Evolutionary conservation across 2,113 vertebrate genomes (phyloP), one percentile per base, ranked within the genome.

Genomic region (Brachirus orientalis): DNA sequence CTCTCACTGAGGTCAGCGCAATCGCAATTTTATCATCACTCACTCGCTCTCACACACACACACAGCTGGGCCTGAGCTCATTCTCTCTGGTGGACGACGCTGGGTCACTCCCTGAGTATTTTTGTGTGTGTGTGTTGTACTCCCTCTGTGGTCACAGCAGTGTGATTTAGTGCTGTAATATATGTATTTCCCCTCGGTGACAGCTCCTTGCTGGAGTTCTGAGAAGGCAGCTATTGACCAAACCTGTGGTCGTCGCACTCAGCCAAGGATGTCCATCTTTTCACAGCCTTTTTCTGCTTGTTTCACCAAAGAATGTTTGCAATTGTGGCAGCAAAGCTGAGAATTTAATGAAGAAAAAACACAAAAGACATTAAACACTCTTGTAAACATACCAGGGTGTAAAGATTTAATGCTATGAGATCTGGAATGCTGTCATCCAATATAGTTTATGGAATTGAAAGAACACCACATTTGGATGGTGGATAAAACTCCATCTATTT

Each of bases 11-110:
- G 64, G 61, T 79, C 69, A 79, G 48, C 56, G 65, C 63, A 64
- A 63, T 69, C 45, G 6, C 69, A 69, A 56, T 79, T 76, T 79
- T 79, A 71, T 85, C 75, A 78, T 62, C 77, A 54, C 57, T 35
- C 52, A 18, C 43, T 74, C 37, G n/a, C n/a, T n/a, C n/a, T n/a
- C n/a, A n/a, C n/a, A 58, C 50, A 56, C 58, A 65, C 65, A 69
- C 59, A 71, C 80, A 86, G 77, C 80, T 86, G 80, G 65, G 41
- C 68, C 77, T 82, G 8, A 77, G 72, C 72, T 86, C 76, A 82
- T 86, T 56, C 72, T 79, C 76, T 74, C 79, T 60, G 28, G 74
- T 63, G 66, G 58, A 75, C 9, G 1, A 17, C 63, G 63, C 43
- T 48, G 63, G 51, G 64, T 70, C 64, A 61, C 63, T 71, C 77